Evolutionary conservation across 2,888 invertebrate genomes (phyloP).

Genomic region (Drosophila buzzatii): DNA sequence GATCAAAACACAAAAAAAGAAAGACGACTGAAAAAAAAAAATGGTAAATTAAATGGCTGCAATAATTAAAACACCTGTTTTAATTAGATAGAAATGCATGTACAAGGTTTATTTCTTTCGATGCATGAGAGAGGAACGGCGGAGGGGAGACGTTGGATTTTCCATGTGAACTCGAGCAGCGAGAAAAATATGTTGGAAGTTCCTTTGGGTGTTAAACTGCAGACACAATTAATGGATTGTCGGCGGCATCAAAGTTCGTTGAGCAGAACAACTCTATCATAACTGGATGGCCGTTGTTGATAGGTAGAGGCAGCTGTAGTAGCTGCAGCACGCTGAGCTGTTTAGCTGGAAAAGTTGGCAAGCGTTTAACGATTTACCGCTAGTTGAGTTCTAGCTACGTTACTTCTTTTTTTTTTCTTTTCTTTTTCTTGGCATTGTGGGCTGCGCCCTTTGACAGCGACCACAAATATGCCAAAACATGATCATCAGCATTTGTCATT

Average conservation of each 20-base stretch:
- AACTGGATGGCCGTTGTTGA: conserved; percentile 11
- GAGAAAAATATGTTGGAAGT: conserved; percentile 57
- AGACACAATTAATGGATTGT: conserved; percentile 66
- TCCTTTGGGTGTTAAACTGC: conserved; percentile 63
- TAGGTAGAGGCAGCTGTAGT: conserved; percentile 54
- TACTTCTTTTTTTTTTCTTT: conserved; percentile 8
- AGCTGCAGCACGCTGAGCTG: conserved; percentile 33
- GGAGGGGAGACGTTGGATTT: neutral
- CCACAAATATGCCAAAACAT: conserved; percentile 79
- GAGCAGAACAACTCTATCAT: conserved; percentile 63
- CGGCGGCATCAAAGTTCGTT: conserved; percentile 65
- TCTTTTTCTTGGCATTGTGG: conserved; percentile 14
- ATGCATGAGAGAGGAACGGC: neutral
- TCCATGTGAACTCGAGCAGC: conserved; percentile 39
- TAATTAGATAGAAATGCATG: conserved; percentile 77
- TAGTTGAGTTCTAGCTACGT: conserved; percentile 17
- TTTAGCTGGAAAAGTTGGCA: conserved; percentile 45
- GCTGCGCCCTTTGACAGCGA: conserved; percentile 47
- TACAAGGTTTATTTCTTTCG: conserved; percentile 15
- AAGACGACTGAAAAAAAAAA: conserved; percentile 16
- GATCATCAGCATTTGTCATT: conserved; percentile 63
- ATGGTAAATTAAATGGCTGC: conserved; percentile 68
- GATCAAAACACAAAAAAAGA: conserved; percentile 23
- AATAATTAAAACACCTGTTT: conserved; percentile 81
- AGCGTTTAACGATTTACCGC: conserved; percentile 45